Evolutionary conservation across 2,797 vertebrate species (phyloP).

Genomic region (Acanthurus tractus): DNA sequence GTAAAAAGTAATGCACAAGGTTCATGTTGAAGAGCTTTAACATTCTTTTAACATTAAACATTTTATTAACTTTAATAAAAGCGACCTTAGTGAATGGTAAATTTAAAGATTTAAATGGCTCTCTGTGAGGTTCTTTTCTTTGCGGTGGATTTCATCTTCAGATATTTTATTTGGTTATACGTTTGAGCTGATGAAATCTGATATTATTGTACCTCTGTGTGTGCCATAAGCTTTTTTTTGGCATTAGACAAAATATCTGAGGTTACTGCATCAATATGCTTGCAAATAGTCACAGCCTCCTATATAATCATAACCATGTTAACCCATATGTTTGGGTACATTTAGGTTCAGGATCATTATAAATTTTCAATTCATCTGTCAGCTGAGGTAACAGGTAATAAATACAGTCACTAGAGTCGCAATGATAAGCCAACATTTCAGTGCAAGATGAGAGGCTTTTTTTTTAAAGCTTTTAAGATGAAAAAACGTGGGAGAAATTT

Average conservation of each 20-base stretch:
- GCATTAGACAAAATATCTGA: neutral
- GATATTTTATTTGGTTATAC: conserved; percentile 57
- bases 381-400: conserved; percentile 82
- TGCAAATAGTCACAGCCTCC: neutral
- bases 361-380: conserved; percentile 81
- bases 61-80: conserved; percentile 44
- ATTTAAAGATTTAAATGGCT: conserved; percentile 46
- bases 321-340: conserved; percentile 49
- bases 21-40: conserved; percentile 5
- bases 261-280: conserved; percentile 19
- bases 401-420: conserved; percentile 68
- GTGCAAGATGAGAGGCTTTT: conserved; percentile 35
- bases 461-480: conserved; percentile 50
- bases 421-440: conserved; percentile 76
- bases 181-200: conserved; percentile 79
- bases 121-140: conserved; percentile 75
- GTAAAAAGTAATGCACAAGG: conserved; percentile 10
- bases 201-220: conserved; percentile 1
- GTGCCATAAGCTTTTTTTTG: conserved; percentile 12
- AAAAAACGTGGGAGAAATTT: conserved; percentile 79
- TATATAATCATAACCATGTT: conserved; percentile 4
- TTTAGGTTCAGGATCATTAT: conserved; percentile 75
- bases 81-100: conserved; percentile 56
- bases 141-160: conserved; percentile 80
- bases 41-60: conserved; percentile 34